These are phyloP conservation scores for Leptopilina drosophilae DNA, from an alignment of 2,888 invertebrate genomes.

Conservation along the genomic window DNA sequence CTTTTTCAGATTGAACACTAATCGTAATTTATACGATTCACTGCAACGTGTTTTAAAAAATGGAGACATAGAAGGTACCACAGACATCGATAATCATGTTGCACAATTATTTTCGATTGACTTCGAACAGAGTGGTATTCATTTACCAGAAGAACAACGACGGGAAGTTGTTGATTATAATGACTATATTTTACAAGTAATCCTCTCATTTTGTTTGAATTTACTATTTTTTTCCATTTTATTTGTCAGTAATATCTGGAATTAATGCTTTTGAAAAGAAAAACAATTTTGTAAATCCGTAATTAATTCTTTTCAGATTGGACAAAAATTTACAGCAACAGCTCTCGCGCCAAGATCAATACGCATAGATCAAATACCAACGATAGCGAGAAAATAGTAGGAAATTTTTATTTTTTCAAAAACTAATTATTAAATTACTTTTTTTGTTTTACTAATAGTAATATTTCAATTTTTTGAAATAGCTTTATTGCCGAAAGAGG, in stretches of 20 bases:
- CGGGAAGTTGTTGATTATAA: constrained; percentile 90
- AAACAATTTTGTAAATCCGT: background rate
- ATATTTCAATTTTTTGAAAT: constrained; percentile 51
- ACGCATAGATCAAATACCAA: constrained; percentile 83
- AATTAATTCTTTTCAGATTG: constrained; percentile 76
- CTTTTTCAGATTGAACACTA: constrained; percentile 89
- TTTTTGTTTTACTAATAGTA: background rate
- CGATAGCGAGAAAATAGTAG: constrained; percentile 77
- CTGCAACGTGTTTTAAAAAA: constrained; percentile 84
- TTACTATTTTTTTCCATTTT: too few species aligned
- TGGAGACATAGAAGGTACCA: constrained; percentile 83
- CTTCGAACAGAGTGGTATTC: constrained; percentile 98
- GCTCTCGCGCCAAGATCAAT: constrained; percentile 85
- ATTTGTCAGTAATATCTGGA: too few species aligned
- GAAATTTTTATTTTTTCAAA: constrained; percentile 17
- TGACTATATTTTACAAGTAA: constrained; percentile 86
- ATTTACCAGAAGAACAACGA: constrained; percentile 87
- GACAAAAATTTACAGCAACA: constrained; percentile 90
- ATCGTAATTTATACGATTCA: constrained; percentile 88
- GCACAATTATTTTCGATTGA: constrained; percentile 94
- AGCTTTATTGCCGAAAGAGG: constrained; percentile 84
- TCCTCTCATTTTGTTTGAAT: too few species aligned
- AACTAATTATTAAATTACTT: background rate
- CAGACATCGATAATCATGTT: constrained; percentile 90
- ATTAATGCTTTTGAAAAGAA: too few species aligned